Percentiles rank a stretch among this genome's conserved stretches.
phyloP scores from a whole-genome alignment of 2,888 invertebrate species.

The Osmoderma eremita region DNA sequence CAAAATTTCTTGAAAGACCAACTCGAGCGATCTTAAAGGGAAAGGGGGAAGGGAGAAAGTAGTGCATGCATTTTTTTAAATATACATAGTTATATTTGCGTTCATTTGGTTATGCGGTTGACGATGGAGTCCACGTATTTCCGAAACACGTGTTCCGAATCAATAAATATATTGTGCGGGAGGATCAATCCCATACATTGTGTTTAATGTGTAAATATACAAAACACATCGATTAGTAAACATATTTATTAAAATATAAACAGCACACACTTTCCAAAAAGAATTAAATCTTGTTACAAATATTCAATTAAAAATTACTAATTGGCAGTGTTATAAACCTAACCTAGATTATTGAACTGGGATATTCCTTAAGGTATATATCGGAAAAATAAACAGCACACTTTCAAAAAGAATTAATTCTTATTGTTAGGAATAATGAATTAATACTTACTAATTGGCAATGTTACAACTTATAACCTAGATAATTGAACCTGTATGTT shows the following conservation, averaged over 20 bases:
- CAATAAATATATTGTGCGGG: no score
- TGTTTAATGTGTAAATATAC: no score
- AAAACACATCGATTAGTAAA: background rate
- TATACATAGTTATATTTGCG: no score
- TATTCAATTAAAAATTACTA: background rate
- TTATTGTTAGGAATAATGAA: constrained; percentile 2
- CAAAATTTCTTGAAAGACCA: no score
- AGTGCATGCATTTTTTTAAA: no score
- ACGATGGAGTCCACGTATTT: no score
- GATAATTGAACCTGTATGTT: constrained; percentile 69
- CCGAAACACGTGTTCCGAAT: no score
- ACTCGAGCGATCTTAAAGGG: no score
- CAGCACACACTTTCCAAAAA: constrained; percentile 24
- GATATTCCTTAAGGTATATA: constrained; percentile 68
- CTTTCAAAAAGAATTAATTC: constrained; percentile 20
- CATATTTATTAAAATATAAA: constrained; percentile 40
- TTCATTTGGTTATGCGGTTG: no score
- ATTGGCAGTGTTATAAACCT: constrained; percentile 62
- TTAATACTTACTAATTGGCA: constrained; percentile 9
- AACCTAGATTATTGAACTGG: constrained; percentile 74
- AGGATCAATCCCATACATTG: no score
- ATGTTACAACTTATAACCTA: constrained; percentile 71
- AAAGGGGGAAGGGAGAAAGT: no score
- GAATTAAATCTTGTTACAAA: constrained; percentile 11
- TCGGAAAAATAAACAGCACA: constrained; percentile 67